Conservation (phyloP, 2,888 invertebrate genomes). For the Brachyopa scutellaris region DNA sequence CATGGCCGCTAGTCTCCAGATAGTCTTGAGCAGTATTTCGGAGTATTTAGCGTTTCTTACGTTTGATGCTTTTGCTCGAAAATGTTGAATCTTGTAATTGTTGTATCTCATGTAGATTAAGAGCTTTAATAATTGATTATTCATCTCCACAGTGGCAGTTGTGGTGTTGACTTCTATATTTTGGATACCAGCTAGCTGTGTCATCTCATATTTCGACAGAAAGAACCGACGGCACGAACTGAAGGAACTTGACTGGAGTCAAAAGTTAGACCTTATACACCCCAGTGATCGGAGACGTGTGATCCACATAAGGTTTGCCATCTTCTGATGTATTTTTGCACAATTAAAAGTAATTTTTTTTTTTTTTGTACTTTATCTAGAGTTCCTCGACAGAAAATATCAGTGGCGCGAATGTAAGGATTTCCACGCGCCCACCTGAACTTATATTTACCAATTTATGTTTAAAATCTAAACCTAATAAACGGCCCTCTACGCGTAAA, state of each 20-base stretch:
- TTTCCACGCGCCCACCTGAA: neutral
- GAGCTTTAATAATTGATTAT: too few species aligned
- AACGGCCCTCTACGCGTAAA: too few species aligned
- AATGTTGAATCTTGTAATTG: too few species aligned
- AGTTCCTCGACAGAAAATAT: constrained; percentile 81
- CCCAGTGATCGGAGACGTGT: constrained; percentile 88
- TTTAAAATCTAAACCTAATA: constrained; percentile 6
- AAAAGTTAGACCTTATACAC: constrained; percentile 87
- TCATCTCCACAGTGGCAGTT: constrained; percentile 84
- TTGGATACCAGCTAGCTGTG: constrained; percentile 97
- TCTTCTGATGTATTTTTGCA: neutral
- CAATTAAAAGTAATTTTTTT: constrained; percentile 2
- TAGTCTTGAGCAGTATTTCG: too few species aligned
- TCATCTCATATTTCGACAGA: constrained; percentile 92
- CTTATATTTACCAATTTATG: constrained; percentile 13
- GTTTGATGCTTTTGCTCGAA: too few species aligned
- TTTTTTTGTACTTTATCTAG: constrained; percentile 74
- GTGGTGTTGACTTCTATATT: constrained; percentile 94
- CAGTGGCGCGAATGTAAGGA: constrained; percentile 79
- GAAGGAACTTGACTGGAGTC: constrained; percentile 88
- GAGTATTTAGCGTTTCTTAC: too few species aligned
- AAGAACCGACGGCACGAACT: constrained; percentile 88
- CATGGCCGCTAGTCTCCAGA: too few species aligned
- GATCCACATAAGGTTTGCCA: constrained; percentile 85
- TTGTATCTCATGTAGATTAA: too few species aligned